A percentile compares a stretch with the other conserved stretches of the same genome.
phyloP scores from a whole-genome alignment of 2,113 vertebrate genomes.

The Lutjanus erythropterus region DNA sequence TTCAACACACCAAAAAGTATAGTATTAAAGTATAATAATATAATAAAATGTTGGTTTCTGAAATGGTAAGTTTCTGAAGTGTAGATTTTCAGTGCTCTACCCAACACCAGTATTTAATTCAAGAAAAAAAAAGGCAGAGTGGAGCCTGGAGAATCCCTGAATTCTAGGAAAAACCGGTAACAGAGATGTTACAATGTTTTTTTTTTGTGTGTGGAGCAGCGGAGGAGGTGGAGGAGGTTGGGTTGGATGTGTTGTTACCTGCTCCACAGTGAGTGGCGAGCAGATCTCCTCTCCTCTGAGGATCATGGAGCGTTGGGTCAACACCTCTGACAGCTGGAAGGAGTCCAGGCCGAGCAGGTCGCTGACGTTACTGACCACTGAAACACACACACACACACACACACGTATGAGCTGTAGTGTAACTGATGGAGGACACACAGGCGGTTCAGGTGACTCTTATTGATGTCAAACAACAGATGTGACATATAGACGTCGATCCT shows the following conservation, averaged over 20 bases:
- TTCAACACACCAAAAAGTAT: too few species aligned
- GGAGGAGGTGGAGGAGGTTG: background rate
- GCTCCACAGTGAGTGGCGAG: slow-evolving; percentile 93
- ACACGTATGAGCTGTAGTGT: slow-evolving; percentile 5
- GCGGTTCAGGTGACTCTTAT: slow-evolving; percentile 35
- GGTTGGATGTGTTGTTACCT: slow-evolving; percentile 81
- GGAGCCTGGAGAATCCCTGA: background rate
- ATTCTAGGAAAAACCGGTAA: background rate
- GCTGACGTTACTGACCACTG: slow-evolving; percentile 91
- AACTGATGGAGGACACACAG: slow-evolving; percentile 13
- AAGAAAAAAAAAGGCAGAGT: background rate
- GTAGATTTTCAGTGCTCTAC: too few species aligned
- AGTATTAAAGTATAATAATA: too few species aligned
- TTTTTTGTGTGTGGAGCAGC: background rate
- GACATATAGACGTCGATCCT: slow-evolving; percentile 38
- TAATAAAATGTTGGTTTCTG: too few species aligned
- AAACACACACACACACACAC: slow-evolving; percentile 69
- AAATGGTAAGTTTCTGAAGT: too few species aligned
- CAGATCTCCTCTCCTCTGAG: slow-evolving; percentile 94
- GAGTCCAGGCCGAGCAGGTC: slow-evolving; percentile 92
- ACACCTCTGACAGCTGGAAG: slow-evolving; percentile 93
- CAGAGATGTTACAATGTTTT: background rate
- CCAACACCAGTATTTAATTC: too few species aligned
- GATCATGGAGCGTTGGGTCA: slow-evolving; percentile 96
- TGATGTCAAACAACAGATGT: slow-evolving; percentile 51